Percentiles rank a stretch among this genome's conserved stretches.
phyloP scores from a whole-genome alignment of 2,888 invertebrate genomes.

The Ormyrus pomaceus region DNA sequence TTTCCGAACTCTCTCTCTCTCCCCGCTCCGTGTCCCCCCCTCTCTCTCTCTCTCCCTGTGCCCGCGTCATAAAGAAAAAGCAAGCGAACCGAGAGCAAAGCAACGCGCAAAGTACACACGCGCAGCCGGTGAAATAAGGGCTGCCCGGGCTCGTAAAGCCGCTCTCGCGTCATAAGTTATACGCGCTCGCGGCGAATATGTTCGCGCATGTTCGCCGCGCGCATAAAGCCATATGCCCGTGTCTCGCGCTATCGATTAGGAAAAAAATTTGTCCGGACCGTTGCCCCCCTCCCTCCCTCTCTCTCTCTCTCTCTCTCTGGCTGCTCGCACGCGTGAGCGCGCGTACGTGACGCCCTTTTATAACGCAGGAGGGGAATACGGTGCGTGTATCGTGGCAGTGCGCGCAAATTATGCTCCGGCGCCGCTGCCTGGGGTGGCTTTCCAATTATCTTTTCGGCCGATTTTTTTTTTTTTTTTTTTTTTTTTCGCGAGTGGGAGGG shows the following conservation, averaged over 20 bases:
- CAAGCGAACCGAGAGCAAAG: too few relatives aligned
- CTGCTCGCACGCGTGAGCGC: slow-evolving; percentile 1
- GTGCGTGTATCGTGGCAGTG: background rate
- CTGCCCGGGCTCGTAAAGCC: slow-evolving; percentile 12
- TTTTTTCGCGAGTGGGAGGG: too few relatives aligned
- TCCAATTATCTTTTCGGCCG: background rate
- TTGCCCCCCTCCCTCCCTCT: slow-evolving; percentile 46
- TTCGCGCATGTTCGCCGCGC: slow-evolving; percentile 5
- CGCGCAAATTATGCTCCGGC: background rate
- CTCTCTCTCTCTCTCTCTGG: slow-evolving; percentile 45
- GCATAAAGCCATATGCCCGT: slow-evolving; percentile 3
- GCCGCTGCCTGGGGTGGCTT: background rate
- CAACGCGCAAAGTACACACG: background rate
- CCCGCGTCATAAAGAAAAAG: slow-evolving; percentile 5
- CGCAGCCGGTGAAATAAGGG: slow-evolving; percentile 8
- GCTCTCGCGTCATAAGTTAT: slow-evolving; percentile 15
- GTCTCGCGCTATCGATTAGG: slow-evolving; percentile 12
- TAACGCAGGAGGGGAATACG: background rate
- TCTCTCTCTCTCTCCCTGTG: too few relatives aligned
- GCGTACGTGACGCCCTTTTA: background rate
- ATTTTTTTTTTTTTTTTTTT: too few relatives aligned
- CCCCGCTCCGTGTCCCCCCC: too few relatives aligned
- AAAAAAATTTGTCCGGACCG: slow-evolving; percentile 25
- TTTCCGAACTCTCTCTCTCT: too few relatives aligned
- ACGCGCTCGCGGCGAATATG: slow-evolving; percentile 3